Evolutionary conservation across 2,113 vertebrate genomes (phyloP), one percentile per base, ranked within the genome.

Genomic region (Neodon shergylaensis): DNA sequence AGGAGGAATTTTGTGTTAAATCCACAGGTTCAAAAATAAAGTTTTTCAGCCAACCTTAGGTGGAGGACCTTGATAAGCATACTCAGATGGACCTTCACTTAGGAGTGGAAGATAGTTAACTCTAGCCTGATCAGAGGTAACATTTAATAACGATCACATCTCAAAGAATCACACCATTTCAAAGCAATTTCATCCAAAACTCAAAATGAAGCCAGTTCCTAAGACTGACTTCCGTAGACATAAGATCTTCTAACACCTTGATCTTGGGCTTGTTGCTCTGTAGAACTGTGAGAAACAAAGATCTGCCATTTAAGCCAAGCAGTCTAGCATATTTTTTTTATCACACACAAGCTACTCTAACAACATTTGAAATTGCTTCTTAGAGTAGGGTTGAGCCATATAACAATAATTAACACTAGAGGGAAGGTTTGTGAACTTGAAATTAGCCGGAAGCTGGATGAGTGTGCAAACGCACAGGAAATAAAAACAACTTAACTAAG

Each of bases 21-120:
- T 3, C 39, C 19, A 33, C 44, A 94, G 31, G 10, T 33, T 26
- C 28, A 17, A 19, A 77, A 39, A 47, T 4, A 39, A 33, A 7
- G 10, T 28, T 44, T 61, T n/a, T 76, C 61, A 14, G 22, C 4
- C 4, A 24, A 8, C 17, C 9, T 16, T 22, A 78, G 13, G 22
- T 16, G 5, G 2, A 0, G 8, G 28, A 24, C 52, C 16, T 17
- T 12, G 36, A 52, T 17, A 31, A 24, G 26, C 12, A 17, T 10
- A 13, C 36, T 33, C 12, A 63, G 61, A 49, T 13, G 3, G 19
- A 8, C 33, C 39, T 76, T 81, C n/a, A 87, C 9, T 49, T 54
- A 74, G 13, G 2, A 21, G 2, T 33, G 19, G 36, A 61, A 65
- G 47, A 68, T 12, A 61, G 22, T 52, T 78, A 21, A 0, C 16